A percentile compares a stretch with the other conserved stretches of the same genome.
phyloP scores from a whole-genome alignment of 2,113 vertebrate genomes.

The Melanerpes formicivorus region DNA sequence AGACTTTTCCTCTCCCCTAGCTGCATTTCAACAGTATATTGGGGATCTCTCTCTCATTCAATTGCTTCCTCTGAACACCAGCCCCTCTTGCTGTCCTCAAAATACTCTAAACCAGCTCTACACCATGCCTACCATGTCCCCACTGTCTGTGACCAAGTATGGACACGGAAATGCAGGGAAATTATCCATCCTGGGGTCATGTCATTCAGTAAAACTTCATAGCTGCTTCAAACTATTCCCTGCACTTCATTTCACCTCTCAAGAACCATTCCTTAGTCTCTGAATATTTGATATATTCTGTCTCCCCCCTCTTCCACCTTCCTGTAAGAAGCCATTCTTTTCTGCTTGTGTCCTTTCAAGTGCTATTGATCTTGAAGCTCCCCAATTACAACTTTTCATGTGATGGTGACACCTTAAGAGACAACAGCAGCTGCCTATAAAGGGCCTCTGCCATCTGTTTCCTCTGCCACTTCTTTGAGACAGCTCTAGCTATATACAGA shows the following conservation, averaged over 20 bases:
- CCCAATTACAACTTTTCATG: constrained; percentile 57
- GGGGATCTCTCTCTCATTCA: neutral
- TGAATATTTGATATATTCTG: neutral
- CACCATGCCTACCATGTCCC: neutral
- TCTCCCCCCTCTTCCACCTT: neutral
- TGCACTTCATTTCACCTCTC: neutral
- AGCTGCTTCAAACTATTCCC: neutral
- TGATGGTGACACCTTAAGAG: constrained; percentile 63
- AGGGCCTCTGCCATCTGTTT: constrained; percentile 64
- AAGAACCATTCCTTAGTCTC: neutral
- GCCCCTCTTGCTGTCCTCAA: neutral
- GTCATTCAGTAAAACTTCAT: neutral
- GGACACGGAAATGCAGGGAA: neutral
- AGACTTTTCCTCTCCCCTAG: neutral
- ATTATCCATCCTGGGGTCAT: neutral
- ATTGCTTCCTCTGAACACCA: neutral
- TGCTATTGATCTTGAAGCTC: constrained; percentile 27
- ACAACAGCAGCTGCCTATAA: constrained; percentile 66
- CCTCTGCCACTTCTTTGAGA: constrained; percentile 52
- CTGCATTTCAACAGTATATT: neutral
- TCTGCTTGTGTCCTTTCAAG: neutral
- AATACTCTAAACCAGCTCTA: neutral
- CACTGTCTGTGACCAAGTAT: neutral
- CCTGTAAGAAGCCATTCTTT: constrained; percentile 1
- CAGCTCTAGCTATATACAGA: constrained; percentile 38